Evolutionary conservation across 2,113 vertebrate genomes (phyloP).

Genomic region (Podiceps cristatus): DNA sequence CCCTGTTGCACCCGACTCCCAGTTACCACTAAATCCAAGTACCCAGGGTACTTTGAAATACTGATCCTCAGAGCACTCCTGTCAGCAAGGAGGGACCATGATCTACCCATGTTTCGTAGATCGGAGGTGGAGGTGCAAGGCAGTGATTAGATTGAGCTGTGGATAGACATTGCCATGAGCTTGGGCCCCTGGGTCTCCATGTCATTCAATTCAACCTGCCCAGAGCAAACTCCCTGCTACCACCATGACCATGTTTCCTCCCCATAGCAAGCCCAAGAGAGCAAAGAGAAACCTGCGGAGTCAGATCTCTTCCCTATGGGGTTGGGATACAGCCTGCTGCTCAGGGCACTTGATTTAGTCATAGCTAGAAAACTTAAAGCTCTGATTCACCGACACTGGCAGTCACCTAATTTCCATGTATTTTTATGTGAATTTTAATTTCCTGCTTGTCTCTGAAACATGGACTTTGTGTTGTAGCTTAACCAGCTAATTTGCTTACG

Average conservation of each 20-base stretch:
- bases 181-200: not conserved
- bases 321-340: not conserved
- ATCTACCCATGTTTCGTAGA: accelerated
- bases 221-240: not conserved
- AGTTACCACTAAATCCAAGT: not conserved
- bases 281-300: not conserved
- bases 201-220: not conserved
- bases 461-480: not conserved
- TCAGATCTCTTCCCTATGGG: not conserved
- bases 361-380: not conserved
- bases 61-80: not conserved
- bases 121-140: not conserved
- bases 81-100: not conserved
- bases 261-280: not conserved
- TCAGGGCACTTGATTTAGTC: not conserved
- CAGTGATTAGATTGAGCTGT: not conserved
- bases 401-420: not conserved
- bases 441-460: not conserved
- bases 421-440: not conserved
- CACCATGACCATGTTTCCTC: accelerated
- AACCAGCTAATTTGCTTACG: not conserved
- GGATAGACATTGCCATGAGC: not conserved
- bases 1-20: not conserved
- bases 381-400: not conserved
- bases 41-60: not conserved